A percentile compares a stretch with the other conserved stretches of the same genome.
These are phyloP conservation scores for Zootoca vivipara DNA, from an alignment of 2,113 vertebrate genomes.

Conservation along the genomic window DNA sequence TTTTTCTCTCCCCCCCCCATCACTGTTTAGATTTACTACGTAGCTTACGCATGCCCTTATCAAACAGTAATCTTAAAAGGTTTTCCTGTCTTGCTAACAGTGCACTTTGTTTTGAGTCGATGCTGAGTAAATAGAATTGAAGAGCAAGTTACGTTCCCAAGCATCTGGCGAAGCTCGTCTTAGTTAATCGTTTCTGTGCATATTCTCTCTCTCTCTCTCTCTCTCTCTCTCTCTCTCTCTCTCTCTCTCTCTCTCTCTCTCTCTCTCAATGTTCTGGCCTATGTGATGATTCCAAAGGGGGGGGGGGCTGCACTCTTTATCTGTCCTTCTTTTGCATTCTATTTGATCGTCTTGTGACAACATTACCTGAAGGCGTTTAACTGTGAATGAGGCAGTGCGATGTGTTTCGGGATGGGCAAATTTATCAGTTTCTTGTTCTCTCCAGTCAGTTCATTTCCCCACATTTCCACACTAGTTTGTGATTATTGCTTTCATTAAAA, in stretches of 20 bases:
- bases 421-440: no score
- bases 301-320: background rate
- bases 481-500: no score
- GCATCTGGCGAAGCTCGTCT: background rate
- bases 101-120: slow-evolving; percentile 36
- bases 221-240: no score
- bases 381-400: slow-evolving; percentile 31
- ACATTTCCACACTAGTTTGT: no score
- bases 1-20: background rate
- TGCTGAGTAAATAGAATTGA: slow-evolving; percentile 37
- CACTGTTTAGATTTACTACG: slow-evolving; percentile 48
- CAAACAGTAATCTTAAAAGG: slow-evolving; percentile 58
- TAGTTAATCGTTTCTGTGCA: slow-evolving; percentile 24
- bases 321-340: background rate
- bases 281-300: background rate
- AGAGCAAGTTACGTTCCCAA: background rate
- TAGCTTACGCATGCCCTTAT: slow-evolving; percentile 66
- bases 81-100: slow-evolving; percentile 39
- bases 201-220: no score
- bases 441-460: no score
- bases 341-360: slow-evolving; percentile 31
- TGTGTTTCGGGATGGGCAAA: slow-evolving; percentile 6
- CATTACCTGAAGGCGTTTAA: slow-evolving; percentile 31
- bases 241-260: no score
- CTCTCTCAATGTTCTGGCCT: background rate